A percentile compares a stretch with the other conserved stretches of the same genome.
Evolutionary conservation across 2,888 invertebrate genomes (phyloP).

Genomic region (Volucella zonaria): DNA sequence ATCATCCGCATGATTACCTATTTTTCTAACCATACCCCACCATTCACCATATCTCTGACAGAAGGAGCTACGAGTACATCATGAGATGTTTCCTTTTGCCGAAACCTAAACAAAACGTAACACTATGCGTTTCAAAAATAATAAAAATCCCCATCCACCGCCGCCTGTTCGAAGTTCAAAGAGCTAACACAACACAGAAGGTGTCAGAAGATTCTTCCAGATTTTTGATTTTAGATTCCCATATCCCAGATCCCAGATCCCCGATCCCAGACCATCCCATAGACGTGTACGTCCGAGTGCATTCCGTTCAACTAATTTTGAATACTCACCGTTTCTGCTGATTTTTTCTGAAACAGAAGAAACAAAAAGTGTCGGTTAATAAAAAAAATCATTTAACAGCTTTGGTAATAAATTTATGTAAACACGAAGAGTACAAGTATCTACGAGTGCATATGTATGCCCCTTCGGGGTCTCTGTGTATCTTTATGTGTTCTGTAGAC

Average conservation of each 20-base stretch:
- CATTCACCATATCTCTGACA: too few species aligned
- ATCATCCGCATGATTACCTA: constrained; percentile 6
- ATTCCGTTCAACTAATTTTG: constrained; percentile 10
- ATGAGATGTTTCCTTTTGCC: background rate
- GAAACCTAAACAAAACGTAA: background rate
- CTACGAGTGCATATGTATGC: too few species aligned
- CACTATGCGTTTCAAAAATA: background rate
- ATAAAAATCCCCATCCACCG: too few species aligned
- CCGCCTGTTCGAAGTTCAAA: constrained; percentile 22
- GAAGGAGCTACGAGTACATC: constrained; percentile 2
- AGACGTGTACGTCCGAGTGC: background rate
- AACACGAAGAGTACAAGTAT: constrained; percentile 5
- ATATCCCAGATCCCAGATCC: too few species aligned
- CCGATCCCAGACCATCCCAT: too few species aligned
- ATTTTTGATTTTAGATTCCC: background rate
- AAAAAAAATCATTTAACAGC: constrained; percentile 15
- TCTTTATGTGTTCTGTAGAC: too few species aligned
- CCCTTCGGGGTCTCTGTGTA: too few species aligned
- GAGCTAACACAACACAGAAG: constrained; percentile 10
- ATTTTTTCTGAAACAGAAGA: constrained; percentile 36
- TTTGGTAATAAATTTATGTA: constrained; percentile 22
- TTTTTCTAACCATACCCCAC: background rate
- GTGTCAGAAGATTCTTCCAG: constrained; percentile 31
- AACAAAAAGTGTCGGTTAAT: constrained; percentile 27
- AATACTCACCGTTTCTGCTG: constrained; percentile 48